These are phyloP conservation scores for Drosophila kohkoa DNA, from an alignment of 1,140 invertebrate species.

Conservation along the genomic window DNA sequence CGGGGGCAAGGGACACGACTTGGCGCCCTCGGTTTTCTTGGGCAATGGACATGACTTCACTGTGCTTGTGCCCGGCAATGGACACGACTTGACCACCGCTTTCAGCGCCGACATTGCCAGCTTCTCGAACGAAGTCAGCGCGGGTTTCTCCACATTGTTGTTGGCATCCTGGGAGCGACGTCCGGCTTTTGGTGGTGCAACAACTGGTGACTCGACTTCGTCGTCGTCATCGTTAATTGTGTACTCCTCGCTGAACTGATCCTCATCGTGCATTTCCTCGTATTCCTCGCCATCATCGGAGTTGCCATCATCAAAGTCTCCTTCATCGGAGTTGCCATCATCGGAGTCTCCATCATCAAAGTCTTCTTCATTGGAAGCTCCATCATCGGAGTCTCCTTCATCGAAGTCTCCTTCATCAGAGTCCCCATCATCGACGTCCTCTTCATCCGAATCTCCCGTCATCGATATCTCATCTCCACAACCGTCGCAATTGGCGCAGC, in stretches of 20 bases:
- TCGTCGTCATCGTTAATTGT: constrained; percentile 1
- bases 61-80: constrained; percentile 4
- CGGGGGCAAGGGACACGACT: constrained; percentile 7
- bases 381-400: not conserved
- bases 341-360: not conserved
- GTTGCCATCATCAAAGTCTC: not conserved
- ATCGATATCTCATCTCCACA: not conserved
- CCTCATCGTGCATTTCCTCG: constrained; percentile 1
- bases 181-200: not conserved
- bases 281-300: constrained; percentile 4
- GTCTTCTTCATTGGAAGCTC: not conserved
- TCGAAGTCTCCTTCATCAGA: not conserved
- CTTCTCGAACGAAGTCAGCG: not conserved
- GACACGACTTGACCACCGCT: constrained; percentile 34
- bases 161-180: not conserved
- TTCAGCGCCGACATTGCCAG: not conserved
- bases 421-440: not conserved
- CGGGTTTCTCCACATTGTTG: not conserved
- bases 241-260: constrained; percentile 39
- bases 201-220: not conserved
- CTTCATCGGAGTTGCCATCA: not conserved
- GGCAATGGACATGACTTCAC: constrained; percentile 8
- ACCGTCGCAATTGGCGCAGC: not conserved
- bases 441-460: not conserved
- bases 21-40: constrained; percentile 3